These are phyloP conservation scores for Euwallacea fornicatus DNA, from an alignment of 1,140 invertebrate genomes.

Conservation along the genomic window DNA sequence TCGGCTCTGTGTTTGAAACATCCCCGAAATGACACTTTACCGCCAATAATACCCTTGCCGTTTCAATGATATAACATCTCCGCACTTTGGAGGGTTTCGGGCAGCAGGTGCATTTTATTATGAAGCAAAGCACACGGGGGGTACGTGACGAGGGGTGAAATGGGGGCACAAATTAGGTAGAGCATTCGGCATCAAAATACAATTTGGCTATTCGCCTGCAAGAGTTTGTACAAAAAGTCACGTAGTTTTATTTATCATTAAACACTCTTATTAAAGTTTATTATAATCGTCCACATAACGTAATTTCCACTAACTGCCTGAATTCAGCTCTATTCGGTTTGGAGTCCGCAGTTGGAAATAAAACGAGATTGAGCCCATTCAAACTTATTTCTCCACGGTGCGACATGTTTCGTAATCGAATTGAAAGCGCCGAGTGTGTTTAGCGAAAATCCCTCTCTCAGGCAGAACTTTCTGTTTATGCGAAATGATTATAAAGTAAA, in stretches of 20 bases:
- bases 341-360: constrained; percentile 1
- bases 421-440: constrained; percentile 13
- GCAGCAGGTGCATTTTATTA: constrained; percentile 5
- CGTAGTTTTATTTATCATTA: too few species aligned
- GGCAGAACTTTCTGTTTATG: too few species aligned
- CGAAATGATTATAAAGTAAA: too few species aligned
- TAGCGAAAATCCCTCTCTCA: constrained; percentile 8
- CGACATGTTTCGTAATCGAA: constrained; percentile 15
- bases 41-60: not conserved
- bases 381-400: constrained; percentile 10
- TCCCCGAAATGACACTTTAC: not conserved
- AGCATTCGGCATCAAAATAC: too few species aligned
- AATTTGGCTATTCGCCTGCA: too few species aligned
- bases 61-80: constrained; percentile 1
- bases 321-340: not conserved
- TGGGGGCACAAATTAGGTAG: constrained; percentile 1
- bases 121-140: not conserved
- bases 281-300: too few species aligned
- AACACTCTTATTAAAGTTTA: too few species aligned
- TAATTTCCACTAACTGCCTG: not conserved
- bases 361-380: constrained; percentile 16
- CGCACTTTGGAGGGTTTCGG: not conserved
- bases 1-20: too few species aligned
- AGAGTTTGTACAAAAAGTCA: too few species aligned
- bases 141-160: not conserved